phyloP scores from a whole-genome alignment of 2,113 vertebrate species.

The Datnioides undecimradiatus region DNA sequence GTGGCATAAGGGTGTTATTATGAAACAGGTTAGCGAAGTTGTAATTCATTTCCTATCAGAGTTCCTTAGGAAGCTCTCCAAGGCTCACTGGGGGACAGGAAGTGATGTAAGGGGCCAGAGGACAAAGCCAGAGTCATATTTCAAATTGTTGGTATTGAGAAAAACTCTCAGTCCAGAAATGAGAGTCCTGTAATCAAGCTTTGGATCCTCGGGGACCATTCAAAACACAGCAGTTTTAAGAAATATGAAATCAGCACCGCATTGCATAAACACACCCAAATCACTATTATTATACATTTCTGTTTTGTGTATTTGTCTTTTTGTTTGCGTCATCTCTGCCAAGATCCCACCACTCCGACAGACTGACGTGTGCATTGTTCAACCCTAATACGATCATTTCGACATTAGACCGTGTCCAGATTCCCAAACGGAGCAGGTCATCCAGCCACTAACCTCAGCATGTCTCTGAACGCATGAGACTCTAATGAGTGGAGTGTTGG shows the following conservation, averaged over 20 bases:
- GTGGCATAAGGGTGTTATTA: constrained; percentile 36
- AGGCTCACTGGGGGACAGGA: constrained; percentile 22
- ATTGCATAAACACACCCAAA: constrained; percentile 22
- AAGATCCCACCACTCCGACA: constrained; percentile 33
- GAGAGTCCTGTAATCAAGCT: background rate
- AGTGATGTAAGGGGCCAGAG: constrained; percentile 44
- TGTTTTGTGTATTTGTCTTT: constrained; percentile 28
- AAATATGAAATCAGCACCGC: constrained; percentile 8
- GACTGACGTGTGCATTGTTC: background rate
- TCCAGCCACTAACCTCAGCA: constrained; percentile 30
- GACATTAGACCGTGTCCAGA: background rate
- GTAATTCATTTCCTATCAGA: constrained; percentile 18
- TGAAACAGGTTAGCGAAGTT: constrained; percentile 22
- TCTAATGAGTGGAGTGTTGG: constrained; percentile 38
- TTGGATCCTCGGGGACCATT: background rate
- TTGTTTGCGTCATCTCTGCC: constrained; percentile 21
- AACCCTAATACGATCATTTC: constrained; percentile 9
- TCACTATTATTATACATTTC: background rate
- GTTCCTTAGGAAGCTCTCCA: constrained; percentile 37
- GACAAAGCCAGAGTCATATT: constrained; percentile 15
- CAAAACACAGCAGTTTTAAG: background rate
- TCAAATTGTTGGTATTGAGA: constrained; percentile 25
- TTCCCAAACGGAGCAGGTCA: background rate
- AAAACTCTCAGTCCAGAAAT: background rate
- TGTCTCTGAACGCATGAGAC: constrained; percentile 53